Evolutionary conservation across 2,797 vertebrate genomes (phyloP), one percentile per base, ranked within the genome.

Genomic region (Dryobates pubescens): DNA sequence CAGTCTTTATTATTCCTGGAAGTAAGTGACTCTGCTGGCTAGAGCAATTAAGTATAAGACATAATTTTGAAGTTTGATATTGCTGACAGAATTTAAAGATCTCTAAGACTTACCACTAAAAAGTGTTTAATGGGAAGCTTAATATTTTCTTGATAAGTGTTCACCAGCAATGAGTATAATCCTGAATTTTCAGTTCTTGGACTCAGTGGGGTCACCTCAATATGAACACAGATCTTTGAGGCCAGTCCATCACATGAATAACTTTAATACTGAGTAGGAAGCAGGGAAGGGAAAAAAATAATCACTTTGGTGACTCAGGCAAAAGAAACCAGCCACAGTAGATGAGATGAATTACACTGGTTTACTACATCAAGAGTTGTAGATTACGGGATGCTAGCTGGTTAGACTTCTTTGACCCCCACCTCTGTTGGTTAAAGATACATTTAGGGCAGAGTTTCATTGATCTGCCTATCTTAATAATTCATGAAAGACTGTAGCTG

Each of bases 391-490:
- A 88, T 78, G 93, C 47, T 10, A 23, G 54, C 84, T 89, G 85
- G 73, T 92, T 88, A 82, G 32, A 32, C 68, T 82, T 93, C 61
- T 83, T 64, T 13, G 29, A 45, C 83, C 43, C 43, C 32, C 17
- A 89, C 77, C 38, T 96, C 87, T 95, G 80, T 19, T 86, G 58
- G 62, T 92, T 95, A 92, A 56, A 87, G 87, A 96, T 92, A 91
- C 45, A 79, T 93, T 94, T 91, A 95, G 83, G 76, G 86, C 86
- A 85, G 85, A 71, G 26, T 88, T 93, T 94, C 82, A 91, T 51
- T 93, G 94, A 94, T 95, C 92, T 95, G 73, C 57, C 65, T 73
- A 27, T 93, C 90, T 96, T 95, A 95, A 75, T 94, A 93, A 96
- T 94, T 97, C 91, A 92, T 65, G 81, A 86, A 95, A 91, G 86